Base-by-base conservation (phyloP, 2,113 vertebrate species). In the Athene cunicularia region DNA sequence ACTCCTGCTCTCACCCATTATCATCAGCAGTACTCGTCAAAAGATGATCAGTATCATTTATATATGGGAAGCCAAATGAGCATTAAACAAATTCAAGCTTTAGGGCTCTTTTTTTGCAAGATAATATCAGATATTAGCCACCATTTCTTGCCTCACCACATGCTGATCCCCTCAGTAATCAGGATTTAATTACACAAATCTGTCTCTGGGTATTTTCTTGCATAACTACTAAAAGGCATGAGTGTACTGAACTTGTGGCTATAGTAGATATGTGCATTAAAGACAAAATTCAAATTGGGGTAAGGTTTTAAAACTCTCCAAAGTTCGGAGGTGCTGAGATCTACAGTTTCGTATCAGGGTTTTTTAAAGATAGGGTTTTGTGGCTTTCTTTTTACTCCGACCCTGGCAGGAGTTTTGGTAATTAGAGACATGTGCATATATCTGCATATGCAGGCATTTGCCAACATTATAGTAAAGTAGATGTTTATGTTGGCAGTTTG, bases 51-150 rank as follows among this genome's bases (percentile, higher is more conserved):
- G 75, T 96, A 97, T 96, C 88, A 77, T 26, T 82, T 23, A 1
- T 26, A 45, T 93, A 93, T 41, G 32, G 79, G 72, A 97, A 96
- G 72, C 8, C 66, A 96, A 96, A 96, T 88, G 67, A 95, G 92
- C 95, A 96, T 97, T 97, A 97, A 93, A 95, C 66, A 68, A 90
- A 94, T 96, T 95, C 96, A 86, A 91, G 96, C 92, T 93, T 93
- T 59, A 95, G 92, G 89, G 97, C 41, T 71, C 73, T 91, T 93
- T 89, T 95, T 93, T 86, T 41, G 64, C 63, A 68, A 96, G 97
- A 97, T 97, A 97, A 72, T 45, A 96, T 97, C 94, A 96, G 83
- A 73, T 91, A 96, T 85, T 95, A 96, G 82, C 80, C 89, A 94
- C 91, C 53, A 59, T 91, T 95, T 94, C 93, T 97, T 92, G 56